Conservation (phyloP, 2,113 vertebrate genomes). For the Eublepharis macularius region DNA sequence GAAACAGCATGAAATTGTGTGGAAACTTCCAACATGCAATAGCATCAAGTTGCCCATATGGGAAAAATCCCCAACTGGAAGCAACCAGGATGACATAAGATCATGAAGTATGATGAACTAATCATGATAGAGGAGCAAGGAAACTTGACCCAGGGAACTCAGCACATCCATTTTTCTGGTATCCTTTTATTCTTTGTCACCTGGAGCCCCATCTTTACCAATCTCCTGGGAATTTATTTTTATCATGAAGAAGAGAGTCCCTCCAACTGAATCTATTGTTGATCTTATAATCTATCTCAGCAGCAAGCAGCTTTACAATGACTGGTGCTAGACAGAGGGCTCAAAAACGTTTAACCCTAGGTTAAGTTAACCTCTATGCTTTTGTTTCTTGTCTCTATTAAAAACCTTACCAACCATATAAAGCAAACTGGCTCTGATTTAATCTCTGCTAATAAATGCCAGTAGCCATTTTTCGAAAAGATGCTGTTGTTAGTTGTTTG, state of each 20-base stretch:
- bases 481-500: constrained; percentile 11
- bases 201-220: background rate
- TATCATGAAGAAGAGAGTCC: background rate
- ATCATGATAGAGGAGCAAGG: background rate
- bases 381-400: constrained; percentile 18
- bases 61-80: too few species aligned
- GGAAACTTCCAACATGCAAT: too few species aligned
- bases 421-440: constrained; percentile 24
- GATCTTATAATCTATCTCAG: background rate
- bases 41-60: too few species aligned
- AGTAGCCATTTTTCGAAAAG: constrained; percentile 23
- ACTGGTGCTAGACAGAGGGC: background rate
- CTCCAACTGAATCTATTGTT: background rate
- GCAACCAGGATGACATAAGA: too few species aligned
- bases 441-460: constrained; percentile 10
- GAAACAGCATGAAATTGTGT: too few species aligned
- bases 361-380: background rate
- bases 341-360: background rate
- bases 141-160: too few species aligned
- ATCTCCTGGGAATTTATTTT: background rate
- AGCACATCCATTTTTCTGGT: background rate
- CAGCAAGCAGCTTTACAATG: background rate
- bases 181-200: background rate
- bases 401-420: constrained; percentile 27
- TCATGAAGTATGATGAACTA: background rate